Conservation (phyloP, 1,140 invertebrate species). For the Drosophila kanapiae region DNA sequence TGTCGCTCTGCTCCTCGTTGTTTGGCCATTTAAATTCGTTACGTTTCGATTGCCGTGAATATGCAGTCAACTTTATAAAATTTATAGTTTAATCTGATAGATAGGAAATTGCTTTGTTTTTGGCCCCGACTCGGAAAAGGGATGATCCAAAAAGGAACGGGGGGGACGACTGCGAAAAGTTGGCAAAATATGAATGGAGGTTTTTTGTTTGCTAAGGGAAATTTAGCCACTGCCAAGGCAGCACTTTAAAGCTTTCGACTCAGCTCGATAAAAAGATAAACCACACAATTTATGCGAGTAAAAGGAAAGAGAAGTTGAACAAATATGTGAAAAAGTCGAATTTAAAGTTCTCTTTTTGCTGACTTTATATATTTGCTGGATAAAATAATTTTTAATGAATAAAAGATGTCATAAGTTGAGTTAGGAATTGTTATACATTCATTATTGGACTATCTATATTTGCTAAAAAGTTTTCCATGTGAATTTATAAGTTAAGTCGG, state of each 20-base stretch:
- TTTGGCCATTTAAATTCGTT: conserved; percentile 82
- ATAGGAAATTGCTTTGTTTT: conserved; percentile 84
- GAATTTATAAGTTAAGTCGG: neutral
- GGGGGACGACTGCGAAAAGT: neutral
- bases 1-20: conserved; percentile 62
- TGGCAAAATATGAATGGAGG: conserved; percentile 56
- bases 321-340: conserved; percentile 7
- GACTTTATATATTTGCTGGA: neutral
- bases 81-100: conserved; percentile 84
- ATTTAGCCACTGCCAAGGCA: conserved; percentile 35
- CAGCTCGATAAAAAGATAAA: conserved; percentile 64
- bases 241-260: conserved; percentile 63
- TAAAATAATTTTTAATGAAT: conserved; percentile 2
- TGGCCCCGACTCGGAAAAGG: conserved; percentile 27
- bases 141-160: neutral
- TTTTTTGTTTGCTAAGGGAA: neutral
- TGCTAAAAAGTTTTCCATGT: neutral
- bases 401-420: conserved; percentile 5
- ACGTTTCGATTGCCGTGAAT: conserved; percentile 82
- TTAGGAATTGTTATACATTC: neutral
- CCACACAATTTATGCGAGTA: conserved; percentile 50
- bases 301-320: conserved; percentile 1
- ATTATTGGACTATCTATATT: neutral
- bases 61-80: conserved; percentile 83
- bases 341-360: conserved; percentile 2